These are phyloP conservation scores for Drosophila cracens DNA, from an alignment of 2,888 invertebrate genomes.

Conservation along the genomic window DNA sequence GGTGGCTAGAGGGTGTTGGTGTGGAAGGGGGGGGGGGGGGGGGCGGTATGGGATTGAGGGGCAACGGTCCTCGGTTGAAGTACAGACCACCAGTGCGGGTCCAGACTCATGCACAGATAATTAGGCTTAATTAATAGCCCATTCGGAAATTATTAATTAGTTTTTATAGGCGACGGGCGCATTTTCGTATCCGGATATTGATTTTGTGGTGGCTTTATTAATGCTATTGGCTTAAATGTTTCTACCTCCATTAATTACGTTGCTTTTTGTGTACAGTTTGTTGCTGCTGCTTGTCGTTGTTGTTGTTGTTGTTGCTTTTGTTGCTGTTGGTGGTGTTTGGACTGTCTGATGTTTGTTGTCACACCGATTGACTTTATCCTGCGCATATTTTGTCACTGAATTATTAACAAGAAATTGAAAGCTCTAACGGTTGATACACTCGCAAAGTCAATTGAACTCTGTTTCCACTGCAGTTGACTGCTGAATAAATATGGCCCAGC, in stretches of 20 bases:
- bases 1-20: not conserved
- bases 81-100: slow-evolving; percentile 66
- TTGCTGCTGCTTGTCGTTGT: slow-evolving; percentile 22
- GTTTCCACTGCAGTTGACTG: not conserved
- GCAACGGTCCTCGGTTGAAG: slow-evolving; percentile 43
- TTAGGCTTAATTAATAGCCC: slow-evolving; percentile 86
- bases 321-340: slow-evolving; percentile 21
- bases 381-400: slow-evolving; percentile 73
- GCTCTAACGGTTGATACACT: slow-evolving; percentile 38
- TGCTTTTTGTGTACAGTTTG: slow-evolving; percentile 77
- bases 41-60: not conserved
- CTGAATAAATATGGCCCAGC: not conserved
- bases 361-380: slow-evolving; percentile 76
- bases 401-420: slow-evolving; percentile 71
- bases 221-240: slow-evolving; percentile 85
- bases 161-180: slow-evolving; percentile 85
- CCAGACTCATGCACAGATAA: slow-evolving; percentile 83
- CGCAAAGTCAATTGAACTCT: slow-evolving; percentile 43
- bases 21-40: not conserved
- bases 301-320: slow-evolving; percentile 31
- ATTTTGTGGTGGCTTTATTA: slow-evolving; percentile 85
- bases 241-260: slow-evolving; percentile 84
- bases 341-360: slow-evolving; percentile 71
- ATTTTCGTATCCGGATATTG: slow-evolving; percentile 85
- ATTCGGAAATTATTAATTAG: slow-evolving; percentile 86